Conservation (phyloP, 2,797 vertebrate species). For the Coilia nasus region DNA sequence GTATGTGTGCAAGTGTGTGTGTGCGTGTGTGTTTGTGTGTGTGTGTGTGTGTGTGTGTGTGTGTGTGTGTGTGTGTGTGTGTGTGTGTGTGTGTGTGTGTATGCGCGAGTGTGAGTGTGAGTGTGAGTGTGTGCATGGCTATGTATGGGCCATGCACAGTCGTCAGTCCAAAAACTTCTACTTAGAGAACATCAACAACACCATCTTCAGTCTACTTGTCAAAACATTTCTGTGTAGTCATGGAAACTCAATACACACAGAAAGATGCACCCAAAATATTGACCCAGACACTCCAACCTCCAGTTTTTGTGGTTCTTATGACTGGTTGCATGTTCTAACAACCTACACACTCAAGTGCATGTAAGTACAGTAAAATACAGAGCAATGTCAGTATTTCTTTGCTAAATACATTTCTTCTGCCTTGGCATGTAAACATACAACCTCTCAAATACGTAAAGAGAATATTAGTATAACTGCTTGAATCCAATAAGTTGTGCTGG, state of each 20-base stretch:
- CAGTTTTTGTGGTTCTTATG: background rate
- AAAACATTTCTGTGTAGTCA: conserved; percentile 20
- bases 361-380: background rate
- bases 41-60: background rate
- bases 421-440: too few relatives aligned
- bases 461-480: too few relatives aligned
- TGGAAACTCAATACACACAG: background rate
- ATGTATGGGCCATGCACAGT: background rate
- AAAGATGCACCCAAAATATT: background rate
- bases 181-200: background rate
- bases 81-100: background rate
- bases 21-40: background rate
- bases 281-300: background rate
- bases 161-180: background rate
- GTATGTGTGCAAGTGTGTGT: background rate
- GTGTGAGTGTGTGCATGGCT: background rate
- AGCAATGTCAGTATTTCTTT: too few relatives aligned
- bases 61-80: background rate
- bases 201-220: background rate
- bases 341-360: background rate
- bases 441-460: too few relatives aligned
- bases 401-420: too few relatives aligned
- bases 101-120: too few relatives aligned
- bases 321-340: background rate
- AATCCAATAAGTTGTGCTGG: background rate